Percentiles rank a stretch among this genome's conserved stretches.
Evolutionary conservation across 1,140 invertebrate species (phyloP).

Genomic region (Araneus ventricosus): DNA sequence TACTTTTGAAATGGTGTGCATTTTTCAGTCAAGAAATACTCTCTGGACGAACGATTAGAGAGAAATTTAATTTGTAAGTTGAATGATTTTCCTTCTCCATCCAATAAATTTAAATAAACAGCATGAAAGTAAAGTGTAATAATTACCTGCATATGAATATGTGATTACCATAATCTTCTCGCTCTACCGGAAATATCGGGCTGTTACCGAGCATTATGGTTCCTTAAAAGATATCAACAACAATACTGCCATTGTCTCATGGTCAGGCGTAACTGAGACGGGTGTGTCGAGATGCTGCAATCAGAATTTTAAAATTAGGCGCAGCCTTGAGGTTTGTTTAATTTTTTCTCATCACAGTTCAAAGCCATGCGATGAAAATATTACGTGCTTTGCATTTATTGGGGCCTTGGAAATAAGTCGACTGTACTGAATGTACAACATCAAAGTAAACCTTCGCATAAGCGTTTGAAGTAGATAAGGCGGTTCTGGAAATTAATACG

Average conservation of each 20-base stretch:
- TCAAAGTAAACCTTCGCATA: not conserved
- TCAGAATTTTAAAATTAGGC: slow-evolving; percentile 21
- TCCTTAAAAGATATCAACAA: not conserved
- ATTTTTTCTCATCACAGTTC: not conserved
- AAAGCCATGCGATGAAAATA: not conserved
- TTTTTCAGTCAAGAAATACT: no score
- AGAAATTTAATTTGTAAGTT: not conserved
- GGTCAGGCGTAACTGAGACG: not conserved
- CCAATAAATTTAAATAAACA: not conserved
- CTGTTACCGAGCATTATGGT: not conserved
- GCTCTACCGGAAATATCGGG: not conserved
- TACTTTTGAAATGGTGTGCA: no score
- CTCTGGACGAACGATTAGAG: not conserved
- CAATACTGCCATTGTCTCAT: not conserved
- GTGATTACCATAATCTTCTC: not conserved
- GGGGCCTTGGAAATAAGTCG: not conserved
- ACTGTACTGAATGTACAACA: not conserved
- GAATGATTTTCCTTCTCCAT: not conserved
- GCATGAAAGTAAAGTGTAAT: not conserved
- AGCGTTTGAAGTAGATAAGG: no score
- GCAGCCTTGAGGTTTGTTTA: not conserved
- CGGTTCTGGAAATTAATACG: no score
- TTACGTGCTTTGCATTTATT: not conserved
- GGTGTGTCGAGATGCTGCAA: not conserved
- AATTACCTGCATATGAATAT: slow-evolving; percentile 3